Conservation (phyloP, 2,113 vertebrate species). For the Gallinago jamesoni region DNA sequence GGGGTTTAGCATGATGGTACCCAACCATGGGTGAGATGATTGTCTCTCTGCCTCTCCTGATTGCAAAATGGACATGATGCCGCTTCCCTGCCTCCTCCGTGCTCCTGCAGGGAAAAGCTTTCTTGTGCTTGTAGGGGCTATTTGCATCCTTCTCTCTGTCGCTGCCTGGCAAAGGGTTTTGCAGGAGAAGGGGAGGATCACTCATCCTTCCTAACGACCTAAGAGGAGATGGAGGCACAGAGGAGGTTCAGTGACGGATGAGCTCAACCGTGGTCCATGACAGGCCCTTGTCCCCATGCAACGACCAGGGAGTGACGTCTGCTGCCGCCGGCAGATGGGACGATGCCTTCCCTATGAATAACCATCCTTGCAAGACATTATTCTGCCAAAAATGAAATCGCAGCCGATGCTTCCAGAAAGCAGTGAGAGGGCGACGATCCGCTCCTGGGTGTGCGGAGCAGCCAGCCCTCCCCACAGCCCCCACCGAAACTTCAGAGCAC, state of each 20-base stretch:
- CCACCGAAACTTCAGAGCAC: background rate
- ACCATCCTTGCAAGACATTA: background rate
- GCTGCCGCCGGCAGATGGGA: background rate
- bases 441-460: fast-evolving
- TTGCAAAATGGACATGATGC: background rate
- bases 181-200: background rate
- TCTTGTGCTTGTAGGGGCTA: background rate
- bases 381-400: background rate
- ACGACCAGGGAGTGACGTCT: background rate
- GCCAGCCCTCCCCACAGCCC: background rate
- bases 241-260: slow-evolving; percentile 24
- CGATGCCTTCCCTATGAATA: background rate
- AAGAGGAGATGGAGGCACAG: background rate
- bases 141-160: background rate
- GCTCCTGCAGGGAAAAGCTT: background rate
- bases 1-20: background rate
- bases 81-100: background rate
- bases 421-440: background rate
- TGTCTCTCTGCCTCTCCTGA: background rate
- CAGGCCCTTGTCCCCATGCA: slow-evolving; percentile 9
- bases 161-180: background rate
- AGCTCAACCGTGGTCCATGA: slow-evolving; percentile 6
- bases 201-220: slow-evolving; percentile 36
- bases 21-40: background rate
- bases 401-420: background rate